These are phyloP conservation scores for Chorisops tibialis DNA, from an alignment of 2,888 invertebrate genomes.

Conservation along the genomic window DNA sequence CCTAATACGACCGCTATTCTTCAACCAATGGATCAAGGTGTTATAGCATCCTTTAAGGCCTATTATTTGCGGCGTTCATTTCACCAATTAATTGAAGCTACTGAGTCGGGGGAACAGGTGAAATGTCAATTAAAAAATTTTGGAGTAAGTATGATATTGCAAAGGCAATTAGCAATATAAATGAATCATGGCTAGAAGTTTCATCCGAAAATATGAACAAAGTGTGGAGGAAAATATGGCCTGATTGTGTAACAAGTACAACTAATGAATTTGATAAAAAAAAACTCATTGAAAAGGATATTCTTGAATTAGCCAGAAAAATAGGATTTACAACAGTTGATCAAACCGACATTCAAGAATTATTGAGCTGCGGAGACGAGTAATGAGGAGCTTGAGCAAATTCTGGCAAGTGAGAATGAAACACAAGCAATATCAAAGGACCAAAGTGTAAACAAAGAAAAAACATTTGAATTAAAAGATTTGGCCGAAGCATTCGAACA, in stretches of 20 bases:
- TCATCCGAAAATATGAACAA: not conserved
- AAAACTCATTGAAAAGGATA: conserved; percentile 5
- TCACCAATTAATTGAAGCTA: not conserved
- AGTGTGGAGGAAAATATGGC: not conserved
- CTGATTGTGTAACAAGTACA: conserved; percentile 11
- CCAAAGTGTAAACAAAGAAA: conserved; percentile 7
- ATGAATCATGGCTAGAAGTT: conserved; percentile 6
- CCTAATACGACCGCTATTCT: conserved; percentile 1
- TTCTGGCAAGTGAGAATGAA: conserved; percentile 3
- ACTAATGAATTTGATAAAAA: conserved; percentile 8
- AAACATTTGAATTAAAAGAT: not conserved
- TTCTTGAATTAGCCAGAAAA: conserved; percentile 2
- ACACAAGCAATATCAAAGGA: conserved; percentile 8
- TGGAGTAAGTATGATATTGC: not conserved
- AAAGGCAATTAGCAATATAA: not conserved
- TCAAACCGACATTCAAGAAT: conserved; percentile 8
- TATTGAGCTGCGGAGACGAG: conserved; percentile 11
- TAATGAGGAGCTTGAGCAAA: not conserved
- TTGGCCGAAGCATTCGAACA: not conserved
- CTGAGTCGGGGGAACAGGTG: not conserved
- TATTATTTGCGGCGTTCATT: not conserved
- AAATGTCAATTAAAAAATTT: no score
- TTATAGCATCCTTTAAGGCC: not conserved
- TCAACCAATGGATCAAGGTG: conserved; percentile 3
- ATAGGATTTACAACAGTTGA: conserved; percentile 10